Conservation (phyloP, 2,888 invertebrate species). For the Pseudococcus longispinus region DNA sequence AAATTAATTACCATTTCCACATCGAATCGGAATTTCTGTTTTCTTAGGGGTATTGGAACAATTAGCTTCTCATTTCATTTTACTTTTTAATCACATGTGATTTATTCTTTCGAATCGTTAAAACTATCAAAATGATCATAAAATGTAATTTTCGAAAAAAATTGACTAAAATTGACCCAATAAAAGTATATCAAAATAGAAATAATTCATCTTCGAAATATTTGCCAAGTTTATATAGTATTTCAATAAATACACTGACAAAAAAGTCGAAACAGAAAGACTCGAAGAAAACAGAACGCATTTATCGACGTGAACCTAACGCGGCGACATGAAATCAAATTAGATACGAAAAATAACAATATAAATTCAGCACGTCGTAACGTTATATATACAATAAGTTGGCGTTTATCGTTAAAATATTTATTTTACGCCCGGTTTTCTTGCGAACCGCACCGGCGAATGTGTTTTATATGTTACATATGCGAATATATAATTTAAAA, state of each 20-base stretch:
- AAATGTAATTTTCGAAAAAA: too few relatives aligned
- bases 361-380: conserved; percentile 1
- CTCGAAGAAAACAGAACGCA: not conserved
- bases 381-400: not conserved
- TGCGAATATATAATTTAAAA: conserved; percentile 1
- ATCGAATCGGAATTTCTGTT: not conserved
- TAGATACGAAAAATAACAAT: conserved; percentile 5
- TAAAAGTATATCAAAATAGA: too few relatives aligned
- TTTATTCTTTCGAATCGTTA: not conserved
- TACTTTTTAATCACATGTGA: not conserved
- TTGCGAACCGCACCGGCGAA: not conserved
- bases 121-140: too few relatives aligned
- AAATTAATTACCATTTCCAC: not conserved
- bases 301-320: not conserved
- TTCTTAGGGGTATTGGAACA: not conserved
- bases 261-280: not conserved
- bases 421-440: not conserved
- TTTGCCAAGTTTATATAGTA: not conserved
- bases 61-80: not conserved
- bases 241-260: not conserved
- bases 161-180: too few relatives aligned
- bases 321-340: not conserved
- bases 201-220: too few relatives aligned
- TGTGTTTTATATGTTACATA: conserved; percentile 1
- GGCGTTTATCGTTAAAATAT: not conserved